Conservation (phyloP, 2,888 invertebrate species). For the Cartodere bifasciata region DNA sequence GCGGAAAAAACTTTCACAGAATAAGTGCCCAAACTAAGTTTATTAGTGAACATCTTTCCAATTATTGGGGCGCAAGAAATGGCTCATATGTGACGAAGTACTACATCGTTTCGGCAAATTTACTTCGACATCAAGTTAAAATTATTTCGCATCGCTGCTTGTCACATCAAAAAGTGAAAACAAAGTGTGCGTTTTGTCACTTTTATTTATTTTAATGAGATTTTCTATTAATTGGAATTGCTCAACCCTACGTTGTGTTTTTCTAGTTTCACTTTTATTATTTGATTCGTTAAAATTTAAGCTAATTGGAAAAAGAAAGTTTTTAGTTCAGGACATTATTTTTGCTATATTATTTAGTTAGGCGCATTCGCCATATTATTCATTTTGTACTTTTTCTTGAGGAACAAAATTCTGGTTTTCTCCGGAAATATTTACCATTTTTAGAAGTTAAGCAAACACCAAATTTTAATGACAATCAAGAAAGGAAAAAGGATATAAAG, state of each 20-base stretch:
- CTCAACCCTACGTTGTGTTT: conserved; percentile 9
- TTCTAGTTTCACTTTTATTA: conserved; percentile 11
- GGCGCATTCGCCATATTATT: no score
- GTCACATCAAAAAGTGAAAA: conserved; percentile 24
- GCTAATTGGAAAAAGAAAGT: no score
- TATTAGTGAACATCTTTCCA: conserved; percentile 14
- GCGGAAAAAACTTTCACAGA: conserved; percentile 11
- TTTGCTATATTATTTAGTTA: no score
- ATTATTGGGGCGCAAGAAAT: conserved; percentile 20
- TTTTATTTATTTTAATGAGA: conserved; percentile 16
- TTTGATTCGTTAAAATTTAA: no score
- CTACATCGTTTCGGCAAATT: conserved; percentile 22
- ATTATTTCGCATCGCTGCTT: conserved; percentile 20
- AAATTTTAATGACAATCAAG: no score
- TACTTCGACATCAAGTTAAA: conserved; percentile 15
- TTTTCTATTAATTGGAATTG: conserved; percentile 11
- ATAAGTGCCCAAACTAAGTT: no score
- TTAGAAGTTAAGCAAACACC: no score
- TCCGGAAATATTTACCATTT: no score
- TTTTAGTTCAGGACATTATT: no score
- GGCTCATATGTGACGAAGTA: conserved; percentile 16
- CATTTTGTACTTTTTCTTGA: no score
- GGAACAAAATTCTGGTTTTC: no score
- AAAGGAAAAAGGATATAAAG: no score
- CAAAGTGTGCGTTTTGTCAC: conserved; percentile 23